Evolutionary conservation across 2,888 invertebrate species (phyloP).

Genomic region (Odontocolon sp.): DNA sequence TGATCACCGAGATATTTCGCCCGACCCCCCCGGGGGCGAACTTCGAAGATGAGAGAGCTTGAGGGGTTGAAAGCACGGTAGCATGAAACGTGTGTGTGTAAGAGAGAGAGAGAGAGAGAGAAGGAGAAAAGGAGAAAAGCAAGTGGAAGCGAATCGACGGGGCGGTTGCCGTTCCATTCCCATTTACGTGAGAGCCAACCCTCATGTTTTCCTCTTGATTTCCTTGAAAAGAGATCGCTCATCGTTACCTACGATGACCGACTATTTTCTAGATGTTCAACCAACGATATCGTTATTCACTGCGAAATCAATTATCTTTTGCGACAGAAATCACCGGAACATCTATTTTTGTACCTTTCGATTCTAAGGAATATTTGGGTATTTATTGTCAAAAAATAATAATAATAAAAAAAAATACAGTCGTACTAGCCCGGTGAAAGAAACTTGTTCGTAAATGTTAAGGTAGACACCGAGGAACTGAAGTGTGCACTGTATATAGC

Average conservation of each 20-base stretch:
- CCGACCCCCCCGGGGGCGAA: slow-evolving; percentile 18
- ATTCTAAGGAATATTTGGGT: not conserved
- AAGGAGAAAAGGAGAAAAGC: no score
- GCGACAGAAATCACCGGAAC: slow-evolving; percentile 1
- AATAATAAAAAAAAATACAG: no score
- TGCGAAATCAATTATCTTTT: slow-evolving; percentile 45
- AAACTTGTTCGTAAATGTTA: not conserved
- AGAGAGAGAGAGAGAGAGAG: slow-evolving; percentile 19
- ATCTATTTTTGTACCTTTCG: slow-evolving; percentile 2
- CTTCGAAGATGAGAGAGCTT: slow-evolving; percentile 26
- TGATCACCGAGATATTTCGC: slow-evolving; percentile 67
- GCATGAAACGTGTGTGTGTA: slow-evolving; percentile 38
- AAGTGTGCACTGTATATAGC: not conserved
- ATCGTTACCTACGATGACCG: slow-evolving; percentile 54
- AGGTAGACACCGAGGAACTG: slow-evolving; percentile 11
- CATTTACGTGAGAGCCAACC: slow-evolving; percentile 36
- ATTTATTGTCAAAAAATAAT: not conserved
- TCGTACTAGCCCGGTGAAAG: not conserved
- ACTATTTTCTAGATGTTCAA: slow-evolving; percentile 22
- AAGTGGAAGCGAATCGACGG: slow-evolving; percentile 58
- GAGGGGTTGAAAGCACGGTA: slow-evolving; percentile 8
- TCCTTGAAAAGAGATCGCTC: slow-evolving; percentile 64
- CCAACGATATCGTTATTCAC: slow-evolving; percentile 38
- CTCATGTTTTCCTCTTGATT: slow-evolving; percentile 66
- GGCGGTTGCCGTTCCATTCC: slow-evolving; percentile 48